A percentile compares a stretch with the other conserved stretches of the same genome.
Conservation (phyloP, 1,140 invertebrate genomes). For the Drosophila sturtevanti region DNA sequence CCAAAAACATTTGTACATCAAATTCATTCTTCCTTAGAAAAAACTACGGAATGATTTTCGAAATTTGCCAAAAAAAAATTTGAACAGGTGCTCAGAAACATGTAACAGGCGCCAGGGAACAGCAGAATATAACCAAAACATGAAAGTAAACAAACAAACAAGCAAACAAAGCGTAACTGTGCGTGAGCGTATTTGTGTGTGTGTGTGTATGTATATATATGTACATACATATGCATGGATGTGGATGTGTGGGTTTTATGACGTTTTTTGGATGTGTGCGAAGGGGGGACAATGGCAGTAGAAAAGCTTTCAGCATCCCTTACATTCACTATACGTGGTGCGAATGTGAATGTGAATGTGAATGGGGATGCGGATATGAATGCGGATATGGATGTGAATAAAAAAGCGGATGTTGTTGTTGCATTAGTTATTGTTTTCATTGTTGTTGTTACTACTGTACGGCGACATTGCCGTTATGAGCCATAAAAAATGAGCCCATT, state of each 20-base stretch:
- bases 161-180: conserved; percentile 30
- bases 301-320: conserved; percentile 47
- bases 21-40: no score
- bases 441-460: conserved; percentile 14
- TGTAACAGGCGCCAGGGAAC: conserved; percentile 13
- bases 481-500: conserved; percentile 71
- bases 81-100: conserved; percentile 64
- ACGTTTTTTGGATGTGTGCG: conserved; percentile 10
- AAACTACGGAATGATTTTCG: no score
- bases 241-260: not conserved
- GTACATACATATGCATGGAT: not conserved
- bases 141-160: conserved; percentile 48
- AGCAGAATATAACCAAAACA: conserved; percentile 23
- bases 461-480: conserved; percentile 57
- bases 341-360: not conserved
- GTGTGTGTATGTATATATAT: not conserved
- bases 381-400: not conserved
- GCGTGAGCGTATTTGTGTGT: conserved; percentile 14
- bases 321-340: not conserved
- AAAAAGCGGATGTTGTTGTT: no score
- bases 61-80: no score
- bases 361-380: not conserved
- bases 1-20: no score
- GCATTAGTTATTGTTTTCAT: not conserved
- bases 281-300: not conserved